Base-by-base conservation (phyloP, 2,113 vertebrate genomes). In the Isurus oxyrinchus region DNA sequence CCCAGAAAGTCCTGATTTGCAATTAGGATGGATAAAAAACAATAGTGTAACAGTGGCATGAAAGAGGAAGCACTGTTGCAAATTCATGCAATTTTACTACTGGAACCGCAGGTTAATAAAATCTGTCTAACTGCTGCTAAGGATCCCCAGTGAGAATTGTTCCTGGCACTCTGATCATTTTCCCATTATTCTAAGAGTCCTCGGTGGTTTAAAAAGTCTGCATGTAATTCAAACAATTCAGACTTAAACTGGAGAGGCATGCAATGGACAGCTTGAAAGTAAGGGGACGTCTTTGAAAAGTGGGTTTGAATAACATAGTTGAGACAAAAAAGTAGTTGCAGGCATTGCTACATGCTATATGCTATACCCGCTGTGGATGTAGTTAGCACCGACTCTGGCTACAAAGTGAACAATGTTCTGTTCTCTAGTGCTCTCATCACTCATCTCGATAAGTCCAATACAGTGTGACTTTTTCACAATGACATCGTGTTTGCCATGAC, bases 121-220 rank as follows among this genome's bases (percentile, higher is more conserved):
- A 59, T 61, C 11, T 35, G 55, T 91, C 88, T 35, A 5, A 55
- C 86, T 57, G 7, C 86, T 55, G 53, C 44, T 88, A 8, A 59
- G 6, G 25, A 59, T 91, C 88, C 27, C 55, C 31, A 8, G 55
- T 16, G 55, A 91, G 11, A 91, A 59, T 59, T 35, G 27, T 16
- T 91, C 63, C 88, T 91, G 88, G 27, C 53, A 91, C 27, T 59
- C 55, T n/a, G 53, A 91, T 91, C 55, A 91, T 91, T 91, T 91
- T 91, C 55, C 55, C 31, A 57, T 59, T 61, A 59, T 59, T 59
- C 4, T 59, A 31, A 91, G 55, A 35, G 53, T 91, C 88, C 88
- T 59, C 35, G 27, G 88, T 35, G 88, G 6, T 27, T 57, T 91
- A 35, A 57, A 57, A 91, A 55, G 6, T 88, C 49, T 53, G 44